A percentile compares a stretch with the other conserved stretches of the same genome.
Evolutionary conservation across 2,113 vertebrate species (phyloP).

Genomic region (Myiopsitta monachus): DNA sequence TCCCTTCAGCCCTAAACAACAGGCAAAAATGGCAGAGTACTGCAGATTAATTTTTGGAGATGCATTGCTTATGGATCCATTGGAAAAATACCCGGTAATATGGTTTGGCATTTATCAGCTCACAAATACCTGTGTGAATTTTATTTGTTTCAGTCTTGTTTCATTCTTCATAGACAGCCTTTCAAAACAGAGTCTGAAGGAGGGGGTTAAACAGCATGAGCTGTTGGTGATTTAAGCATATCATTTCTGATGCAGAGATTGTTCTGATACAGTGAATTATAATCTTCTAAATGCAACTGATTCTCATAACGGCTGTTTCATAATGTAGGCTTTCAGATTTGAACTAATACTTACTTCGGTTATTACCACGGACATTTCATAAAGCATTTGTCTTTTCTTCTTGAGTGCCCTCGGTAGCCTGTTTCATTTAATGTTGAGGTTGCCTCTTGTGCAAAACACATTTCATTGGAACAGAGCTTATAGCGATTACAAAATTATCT

Average conservation of each 20-base stretch:
- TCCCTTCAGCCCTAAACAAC: constrained; percentile 88
- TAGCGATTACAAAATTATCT: not conserved
- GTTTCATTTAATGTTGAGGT: not conserved
- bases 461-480: not conserved
- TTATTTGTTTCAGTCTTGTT: not conserved
- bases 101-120: not conserved
- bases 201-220: not conserved
- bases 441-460: not conserved
- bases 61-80: constrained; percentile 88
- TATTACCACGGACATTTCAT: not conserved
- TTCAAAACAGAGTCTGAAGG: not conserved
- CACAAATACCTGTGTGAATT: not conserved
- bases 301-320: not conserved
- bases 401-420: not conserved
- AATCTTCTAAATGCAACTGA: not conserved
- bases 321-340: not conserved
- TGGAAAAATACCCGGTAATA: constrained; percentile 96
- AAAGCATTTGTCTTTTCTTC: constrained; percentile 10
- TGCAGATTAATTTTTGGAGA: constrained; percentile 98
- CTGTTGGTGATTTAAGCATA: not conserved
- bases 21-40: constrained; percentile 99
- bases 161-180: not conserved
- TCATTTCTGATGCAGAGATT: not conserved
- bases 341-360: not conserved
- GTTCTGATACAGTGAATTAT: not conserved